Conservation (phyloP, 2,888 invertebrate species). For the Drosophila rellima region DNA sequence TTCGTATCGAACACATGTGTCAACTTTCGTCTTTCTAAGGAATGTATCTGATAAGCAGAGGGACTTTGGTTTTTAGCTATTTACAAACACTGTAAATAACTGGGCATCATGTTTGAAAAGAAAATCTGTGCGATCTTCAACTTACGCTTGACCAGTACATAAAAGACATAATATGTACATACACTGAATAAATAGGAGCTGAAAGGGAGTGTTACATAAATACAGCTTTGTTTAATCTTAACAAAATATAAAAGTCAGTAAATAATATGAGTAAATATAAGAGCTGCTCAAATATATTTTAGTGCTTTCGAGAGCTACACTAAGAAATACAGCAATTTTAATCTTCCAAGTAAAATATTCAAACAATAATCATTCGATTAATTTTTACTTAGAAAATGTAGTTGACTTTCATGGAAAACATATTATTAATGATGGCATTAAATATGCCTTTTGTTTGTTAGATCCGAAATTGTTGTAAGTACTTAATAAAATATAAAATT, state of each 20-base stretch:
- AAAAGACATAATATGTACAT: background rate
- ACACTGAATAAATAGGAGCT: slow-evolving; percentile 11
- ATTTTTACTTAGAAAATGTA: background rate
- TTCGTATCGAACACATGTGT: slow-evolving; percentile 3
- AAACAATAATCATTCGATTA: background rate
- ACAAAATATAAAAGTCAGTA: background rate
- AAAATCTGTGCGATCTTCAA: slow-evolving; percentile 5
- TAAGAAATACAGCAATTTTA: background rate
- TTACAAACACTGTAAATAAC: slow-evolving; percentile 27
- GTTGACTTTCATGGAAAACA: background rate
- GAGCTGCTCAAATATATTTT: background rate
- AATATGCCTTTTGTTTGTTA: too few species aligned
- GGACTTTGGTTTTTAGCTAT: slow-evolving; percentile 15
- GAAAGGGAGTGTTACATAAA: background rate
- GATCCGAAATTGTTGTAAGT: background rate
- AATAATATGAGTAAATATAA: slow-evolving; percentile 1
- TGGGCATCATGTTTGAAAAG: slow-evolving; percentile 7
- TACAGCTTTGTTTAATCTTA: background rate
- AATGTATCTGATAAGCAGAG: slow-evolving; percentile 16
- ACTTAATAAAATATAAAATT: background rate
- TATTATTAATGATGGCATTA: too few species aligned
- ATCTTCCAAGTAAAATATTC: background rate
- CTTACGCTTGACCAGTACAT: slow-evolving; percentile 12
- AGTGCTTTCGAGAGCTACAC: background rate
- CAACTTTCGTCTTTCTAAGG: slow-evolving; percentile 1